Conservation (phyloP, 2,113 vertebrate species). For the Mohoua ochrocephala region DNA sequence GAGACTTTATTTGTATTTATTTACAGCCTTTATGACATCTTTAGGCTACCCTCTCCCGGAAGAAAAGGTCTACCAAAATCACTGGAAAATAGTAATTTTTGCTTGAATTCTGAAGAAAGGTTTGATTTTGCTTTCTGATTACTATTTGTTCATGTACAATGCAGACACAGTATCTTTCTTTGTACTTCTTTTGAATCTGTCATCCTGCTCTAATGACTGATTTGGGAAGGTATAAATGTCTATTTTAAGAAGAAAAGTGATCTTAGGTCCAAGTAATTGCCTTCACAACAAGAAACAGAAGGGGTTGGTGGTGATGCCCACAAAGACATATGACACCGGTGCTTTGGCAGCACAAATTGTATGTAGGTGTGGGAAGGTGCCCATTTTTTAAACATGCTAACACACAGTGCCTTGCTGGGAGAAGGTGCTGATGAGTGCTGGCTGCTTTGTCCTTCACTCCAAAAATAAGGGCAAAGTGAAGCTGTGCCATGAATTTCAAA, state of each 20-base stretch:
- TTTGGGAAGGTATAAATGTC: not conserved
- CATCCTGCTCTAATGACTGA: not conserved
- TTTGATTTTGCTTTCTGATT: not conserved
- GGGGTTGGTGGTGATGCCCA: not conserved
- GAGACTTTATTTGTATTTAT: not conserved
- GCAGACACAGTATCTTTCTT: not conserved
- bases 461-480: not conserved
- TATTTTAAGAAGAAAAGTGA: not conserved
- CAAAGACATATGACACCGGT: not conserved
- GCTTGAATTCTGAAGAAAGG: not conserved
- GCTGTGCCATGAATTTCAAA: not conserved
- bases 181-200: not conserved
- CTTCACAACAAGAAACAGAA: not conserved
- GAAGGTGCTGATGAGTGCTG: not conserved
- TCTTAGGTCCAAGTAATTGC: not conserved
- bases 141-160: not conserved
- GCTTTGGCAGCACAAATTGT: conserved; percentile 22
- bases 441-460: not conserved
- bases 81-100: not conserved
- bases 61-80: not conserved
- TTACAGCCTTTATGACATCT: not conserved
- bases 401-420: not conserved
- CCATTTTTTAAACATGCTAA: not conserved
- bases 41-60: not conserved
- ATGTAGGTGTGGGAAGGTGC: not conserved